A percentile compares a stretch with the other conserved stretches of the same genome.
phyloP scores from a whole-genome alignment of 2,797 vertebrate species.

The Prunella strophiata region DNA sequence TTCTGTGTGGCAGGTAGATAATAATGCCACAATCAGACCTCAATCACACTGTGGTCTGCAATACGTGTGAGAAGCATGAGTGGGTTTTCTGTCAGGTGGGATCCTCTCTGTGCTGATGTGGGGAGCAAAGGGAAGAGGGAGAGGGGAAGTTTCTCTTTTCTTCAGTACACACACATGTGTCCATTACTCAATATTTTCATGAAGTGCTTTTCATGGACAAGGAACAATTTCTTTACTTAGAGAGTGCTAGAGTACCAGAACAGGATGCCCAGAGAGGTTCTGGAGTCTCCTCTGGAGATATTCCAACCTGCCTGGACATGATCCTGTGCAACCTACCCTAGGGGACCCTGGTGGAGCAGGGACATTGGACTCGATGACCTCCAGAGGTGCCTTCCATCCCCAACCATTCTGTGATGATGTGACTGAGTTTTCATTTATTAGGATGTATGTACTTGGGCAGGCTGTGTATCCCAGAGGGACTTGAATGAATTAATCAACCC shows the following conservation, averaged over 20 bases:
- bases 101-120: neutral
- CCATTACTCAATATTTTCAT: neutral
- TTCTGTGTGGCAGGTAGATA: neutral
- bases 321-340: neutral
- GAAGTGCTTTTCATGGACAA: neutral
- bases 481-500: slow-evolving; percentile 35
- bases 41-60: neutral
- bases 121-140: neutral
- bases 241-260: neutral
- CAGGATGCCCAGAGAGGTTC: neutral
- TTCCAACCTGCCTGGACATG: neutral
- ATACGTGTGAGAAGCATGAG: neutral
- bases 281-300: neutral
- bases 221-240: neutral
- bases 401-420: neutral
- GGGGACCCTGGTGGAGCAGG: neutral
- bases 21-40: neutral
- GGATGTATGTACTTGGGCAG: neutral
- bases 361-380: neutral
- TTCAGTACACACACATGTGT: neutral
- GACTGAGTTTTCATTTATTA: slow-evolving; percentile 28
- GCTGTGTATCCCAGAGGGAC: neutral
- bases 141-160: neutral
- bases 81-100: neutral
- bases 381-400: neutral